Evolutionary conservation across 1,140 invertebrate genomes (phyloP).

Genomic region (Helicorthomorpha holstii): DNA sequence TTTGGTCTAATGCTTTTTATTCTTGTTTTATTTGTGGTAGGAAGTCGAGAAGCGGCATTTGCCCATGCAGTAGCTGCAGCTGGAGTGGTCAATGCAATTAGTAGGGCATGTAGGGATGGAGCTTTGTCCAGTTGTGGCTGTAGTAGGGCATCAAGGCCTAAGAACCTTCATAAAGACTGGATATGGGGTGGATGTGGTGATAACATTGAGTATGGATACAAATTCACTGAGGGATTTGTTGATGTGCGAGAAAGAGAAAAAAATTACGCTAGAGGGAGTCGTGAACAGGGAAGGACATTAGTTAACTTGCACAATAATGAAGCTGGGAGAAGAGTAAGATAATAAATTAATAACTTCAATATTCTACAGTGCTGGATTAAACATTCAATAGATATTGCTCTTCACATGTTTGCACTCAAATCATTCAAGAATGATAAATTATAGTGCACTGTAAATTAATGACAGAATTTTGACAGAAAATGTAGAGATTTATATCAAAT

Average conservation of each 20-base stretch:
- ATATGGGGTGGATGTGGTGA: conserved; percentile 95
- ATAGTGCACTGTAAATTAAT: too few species aligned
- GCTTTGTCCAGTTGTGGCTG: conserved; percentile 75
- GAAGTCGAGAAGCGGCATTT: conserved; percentile 77
- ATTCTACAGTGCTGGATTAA: too few species aligned
- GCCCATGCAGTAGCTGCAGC: conserved; percentile 74
- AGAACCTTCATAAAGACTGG: conserved; percentile 70
- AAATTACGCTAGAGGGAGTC: conserved; percentile 44
- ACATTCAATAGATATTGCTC: too few species aligned
- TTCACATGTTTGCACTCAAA: too few species aligned
- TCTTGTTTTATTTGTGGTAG: conserved; percentile 32
- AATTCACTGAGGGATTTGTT: conserved; percentile 80
- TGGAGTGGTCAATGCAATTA: conserved; percentile 68
- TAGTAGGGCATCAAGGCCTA: conserved; percentile 54
- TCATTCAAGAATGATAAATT: too few species aligned
- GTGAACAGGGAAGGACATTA: conserved; percentile 57
- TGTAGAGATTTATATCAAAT: too few species aligned
- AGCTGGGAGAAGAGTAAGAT: conserved; percentile 74
- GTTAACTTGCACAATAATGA: conserved; percentile 95
- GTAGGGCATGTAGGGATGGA: conserved; percentile 74
- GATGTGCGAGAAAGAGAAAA: conserved; percentile 63
- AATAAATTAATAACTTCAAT: too few species aligned
- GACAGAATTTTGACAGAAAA: too few species aligned
- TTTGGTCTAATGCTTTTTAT: background rate
- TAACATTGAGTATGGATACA: conserved; percentile 88